phyloP scores from a whole-genome alignment of 2,888 invertebrate genomes.

The Folsomia candida region DNA sequence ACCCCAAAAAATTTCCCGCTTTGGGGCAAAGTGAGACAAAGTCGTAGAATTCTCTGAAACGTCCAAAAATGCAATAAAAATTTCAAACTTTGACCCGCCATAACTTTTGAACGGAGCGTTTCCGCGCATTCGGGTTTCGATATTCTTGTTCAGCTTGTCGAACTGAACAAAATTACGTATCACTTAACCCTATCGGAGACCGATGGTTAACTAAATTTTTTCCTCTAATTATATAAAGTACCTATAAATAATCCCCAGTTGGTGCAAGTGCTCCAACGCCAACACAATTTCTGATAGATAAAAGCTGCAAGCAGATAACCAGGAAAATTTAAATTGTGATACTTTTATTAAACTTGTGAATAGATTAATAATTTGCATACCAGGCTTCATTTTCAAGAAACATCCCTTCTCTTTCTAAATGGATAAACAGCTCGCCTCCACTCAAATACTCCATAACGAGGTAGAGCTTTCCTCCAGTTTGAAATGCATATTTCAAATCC shows the following conservation, averaged over 20 bases:
- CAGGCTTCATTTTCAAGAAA: constrained; percentile 78
- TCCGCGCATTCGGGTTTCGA: too few relatives aligned
- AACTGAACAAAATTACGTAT: too few relatives aligned
- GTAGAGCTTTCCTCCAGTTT: constrained; percentile 98
- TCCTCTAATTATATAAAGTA: constrained; percentile 41
- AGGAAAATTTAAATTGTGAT: too few relatives aligned
- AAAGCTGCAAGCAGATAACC: constrained; percentile 89
- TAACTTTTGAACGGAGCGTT: too few relatives aligned
- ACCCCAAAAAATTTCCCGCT: too few relatives aligned
- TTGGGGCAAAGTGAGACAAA: too few relatives aligned
- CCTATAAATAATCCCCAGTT: constrained; percentile 91
- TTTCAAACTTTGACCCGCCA: too few relatives aligned
- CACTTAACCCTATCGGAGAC: too few relatives aligned
- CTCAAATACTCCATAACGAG: constrained; percentile 97
- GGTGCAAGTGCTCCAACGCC: constrained; percentile 96
- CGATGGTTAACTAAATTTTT: too few relatives aligned
- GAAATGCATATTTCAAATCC: constrained; percentile 98
- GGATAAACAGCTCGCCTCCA: constrained; percentile 98
- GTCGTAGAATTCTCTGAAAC: too few relatives aligned
- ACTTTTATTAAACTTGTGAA: constrained; percentile 17
- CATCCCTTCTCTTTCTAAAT: constrained; percentile 96
- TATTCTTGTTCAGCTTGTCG: too few relatives aligned
- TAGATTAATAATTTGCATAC: background rate
- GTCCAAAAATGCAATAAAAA: too few relatives aligned
- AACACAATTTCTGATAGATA: constrained; percentile 96